Evolutionary conservation across 2,797 vertebrate genomes (phyloP), one percentile per base, ranked within the genome.

Genomic region (Catamblyrhynchus diadema): DNA sequence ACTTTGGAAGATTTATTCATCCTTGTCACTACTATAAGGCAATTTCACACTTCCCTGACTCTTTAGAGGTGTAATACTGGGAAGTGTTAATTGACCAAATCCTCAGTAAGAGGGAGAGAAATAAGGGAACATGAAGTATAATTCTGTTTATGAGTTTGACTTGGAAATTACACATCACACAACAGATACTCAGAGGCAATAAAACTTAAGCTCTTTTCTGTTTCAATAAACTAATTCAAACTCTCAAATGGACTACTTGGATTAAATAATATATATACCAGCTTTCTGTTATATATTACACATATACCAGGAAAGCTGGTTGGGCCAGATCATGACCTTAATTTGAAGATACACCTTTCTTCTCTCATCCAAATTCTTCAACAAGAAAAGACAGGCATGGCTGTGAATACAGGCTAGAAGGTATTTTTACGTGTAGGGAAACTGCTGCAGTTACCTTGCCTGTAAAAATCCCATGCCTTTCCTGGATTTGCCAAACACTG

Each of bases 21-120:
- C 74, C 90, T 95, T 95, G 85, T 96, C 94, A 85, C 80, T 89
- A 66, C 80, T 95, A n/a, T 84, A 96, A 94, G 74, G 73, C 72
- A 97, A 97, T 98, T 97, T 97, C 96, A 97, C 90, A 97, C 88
- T 96, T 92, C 95, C 37, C 60, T 97, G 87, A 97, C 88, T 95
- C 81, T 95, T 59, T 94, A 96, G 95, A 90, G 66, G 88, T 93
- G 45, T 90, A 97, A 97, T 95, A 88, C 74, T 97, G 92, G 80
- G 67, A 96, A 95, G 54, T 95, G 86, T 97, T 97, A 97, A 97
- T 97, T 98, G 97, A 96, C 91, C 81, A 96, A 95, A 97, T 96
- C 72, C 61, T 91, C 90, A 90, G 80, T 89, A 96, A 96, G 54
- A 82, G 51, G 28, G 37, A 93, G 51, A 93, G 50, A 88, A 96